Conservation (phyloP, 2,888 invertebrate genomes). For the Pheosia gnoma region DNA sequence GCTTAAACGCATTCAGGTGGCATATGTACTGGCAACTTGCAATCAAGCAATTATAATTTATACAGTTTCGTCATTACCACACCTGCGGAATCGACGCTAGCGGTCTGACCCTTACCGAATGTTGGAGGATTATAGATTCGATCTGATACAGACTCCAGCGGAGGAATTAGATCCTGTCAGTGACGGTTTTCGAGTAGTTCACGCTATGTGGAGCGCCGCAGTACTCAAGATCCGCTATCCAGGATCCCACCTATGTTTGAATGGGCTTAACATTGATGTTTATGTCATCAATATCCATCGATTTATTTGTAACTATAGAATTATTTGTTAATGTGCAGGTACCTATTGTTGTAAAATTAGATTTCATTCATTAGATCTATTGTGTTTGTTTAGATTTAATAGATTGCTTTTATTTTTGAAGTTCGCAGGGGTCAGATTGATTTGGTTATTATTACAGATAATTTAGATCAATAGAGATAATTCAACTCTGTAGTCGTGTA, state of each 20-base stretch:
- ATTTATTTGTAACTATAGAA: slow-evolving; percentile 11
- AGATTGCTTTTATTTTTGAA: slow-evolving; percentile 22
- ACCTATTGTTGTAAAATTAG: too few species aligned
- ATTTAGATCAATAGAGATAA: neutral
- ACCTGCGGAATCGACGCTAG: slow-evolving; percentile 27
- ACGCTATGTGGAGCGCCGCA: too few species aligned
- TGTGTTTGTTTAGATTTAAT: slow-evolving; percentile 20
- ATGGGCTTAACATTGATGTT: too few species aligned
- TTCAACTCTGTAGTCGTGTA: too few species aligned
- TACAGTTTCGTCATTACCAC: slow-evolving; percentile 29
- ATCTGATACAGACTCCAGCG: too few species aligned
- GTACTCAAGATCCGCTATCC: too few species aligned
- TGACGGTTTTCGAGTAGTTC: too few species aligned
- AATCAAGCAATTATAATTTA: slow-evolving; percentile 28
- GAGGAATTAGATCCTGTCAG: too few species aligned
- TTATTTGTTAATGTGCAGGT: too few species aligned
- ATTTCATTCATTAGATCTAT: slow-evolving; percentile 14
- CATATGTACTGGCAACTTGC: slow-evolving; percentile 11
- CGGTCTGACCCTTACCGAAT: slow-evolving; percentile 26
- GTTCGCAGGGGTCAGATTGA: slow-evolving; percentile 32
- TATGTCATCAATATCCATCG: too few species aligned
- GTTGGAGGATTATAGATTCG: slow-evolving; percentile 9
- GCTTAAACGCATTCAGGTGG: neutral
- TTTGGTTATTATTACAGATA: neutral
- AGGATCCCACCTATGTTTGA: too few species aligned